Conservation (phyloP, 2,888 invertebrate genomes). For the Pammene aurita region DNA sequence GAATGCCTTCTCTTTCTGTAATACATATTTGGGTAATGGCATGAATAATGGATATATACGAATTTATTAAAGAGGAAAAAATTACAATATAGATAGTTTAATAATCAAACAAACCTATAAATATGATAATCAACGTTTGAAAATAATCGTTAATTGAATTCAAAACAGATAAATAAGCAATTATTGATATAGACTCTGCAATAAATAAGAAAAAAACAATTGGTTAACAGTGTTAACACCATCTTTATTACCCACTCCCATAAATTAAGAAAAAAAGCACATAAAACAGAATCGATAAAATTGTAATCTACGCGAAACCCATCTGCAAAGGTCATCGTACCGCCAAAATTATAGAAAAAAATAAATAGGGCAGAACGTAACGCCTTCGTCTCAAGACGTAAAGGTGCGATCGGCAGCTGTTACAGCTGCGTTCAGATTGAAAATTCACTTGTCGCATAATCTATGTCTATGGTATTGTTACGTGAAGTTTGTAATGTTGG, state of each 20-base stretch:
- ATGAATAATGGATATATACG: no score
- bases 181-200: constrained; percentile 17
- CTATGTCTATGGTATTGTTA: constrained; percentile 28
- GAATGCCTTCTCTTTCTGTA: no score
- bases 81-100: no score
- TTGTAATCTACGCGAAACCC: constrained; percentile 44
- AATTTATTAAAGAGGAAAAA: no score
- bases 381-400: constrained; percentile 49
- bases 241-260: neutral
- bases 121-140: constrained; percentile 14
- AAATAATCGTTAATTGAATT: neutral
- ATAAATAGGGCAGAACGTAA: constrained; percentile 47
- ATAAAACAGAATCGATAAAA: constrained; percentile 20
- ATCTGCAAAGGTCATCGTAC: constrained; percentile 55
- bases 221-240: neutral
- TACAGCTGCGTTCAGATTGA: constrained; percentile 36
- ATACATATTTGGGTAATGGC: no score
- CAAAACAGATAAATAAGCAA: constrained; percentile 7
- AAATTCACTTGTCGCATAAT: constrained; percentile 38
- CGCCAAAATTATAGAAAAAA: constrained; percentile 43
- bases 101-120: constrained; percentile 7
- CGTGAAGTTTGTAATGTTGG: constrained; percentile 22
- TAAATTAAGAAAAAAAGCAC: constrained; percentile 18
- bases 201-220: constrained; percentile 29
- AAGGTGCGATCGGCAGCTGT: constrained; percentile 49